Percentiles rank a stretch among this genome's conserved stretches.
These are phyloP conservation scores for Callorhinus ursinus DNA, from an alignment of 2,113 vertebrate genomes.

Conservation along the genomic window DNA sequence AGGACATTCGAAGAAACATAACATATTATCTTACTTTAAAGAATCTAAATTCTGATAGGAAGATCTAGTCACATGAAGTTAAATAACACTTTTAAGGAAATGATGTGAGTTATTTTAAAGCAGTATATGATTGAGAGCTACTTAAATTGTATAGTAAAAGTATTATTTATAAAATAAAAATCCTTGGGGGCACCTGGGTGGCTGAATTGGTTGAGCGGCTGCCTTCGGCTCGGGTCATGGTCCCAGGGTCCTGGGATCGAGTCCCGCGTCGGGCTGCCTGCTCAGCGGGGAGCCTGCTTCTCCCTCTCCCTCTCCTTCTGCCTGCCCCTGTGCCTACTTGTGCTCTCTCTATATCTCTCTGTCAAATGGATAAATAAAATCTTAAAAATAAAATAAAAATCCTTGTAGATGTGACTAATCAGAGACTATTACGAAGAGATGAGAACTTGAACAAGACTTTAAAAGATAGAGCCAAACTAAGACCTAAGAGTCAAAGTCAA, in stretches of 20 bases:
- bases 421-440: not conserved
- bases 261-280: not conserved
- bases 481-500: not conserved
- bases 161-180: not conserved
- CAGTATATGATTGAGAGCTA: not conserved
- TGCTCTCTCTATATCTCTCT: too few relatives aligned
- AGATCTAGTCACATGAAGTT: not conserved
- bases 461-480: not conserved
- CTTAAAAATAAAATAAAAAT: not conserved
- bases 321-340: too few relatives aligned
- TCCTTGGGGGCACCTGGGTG: not conserved
- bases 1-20: not conserved
- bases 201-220: too few relatives aligned
- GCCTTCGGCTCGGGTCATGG: too few relatives aligned
- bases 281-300: too few relatives aligned
- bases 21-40: not conserved
- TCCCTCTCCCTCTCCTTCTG: too few relatives aligned
- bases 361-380: too few relatives aligned
- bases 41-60: not conserved
- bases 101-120: not conserved
- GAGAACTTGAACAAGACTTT: not conserved
- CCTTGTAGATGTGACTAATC: not conserved
- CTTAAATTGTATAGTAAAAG: not conserved
- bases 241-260: too few relatives aligned
- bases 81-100: constrained; percentile 27